Evolutionary conservation across 2,888 invertebrate genomes (phyloP), one percentile per base, ranked within the genome.

Genomic region (Frankliniella intonsa): DNA sequence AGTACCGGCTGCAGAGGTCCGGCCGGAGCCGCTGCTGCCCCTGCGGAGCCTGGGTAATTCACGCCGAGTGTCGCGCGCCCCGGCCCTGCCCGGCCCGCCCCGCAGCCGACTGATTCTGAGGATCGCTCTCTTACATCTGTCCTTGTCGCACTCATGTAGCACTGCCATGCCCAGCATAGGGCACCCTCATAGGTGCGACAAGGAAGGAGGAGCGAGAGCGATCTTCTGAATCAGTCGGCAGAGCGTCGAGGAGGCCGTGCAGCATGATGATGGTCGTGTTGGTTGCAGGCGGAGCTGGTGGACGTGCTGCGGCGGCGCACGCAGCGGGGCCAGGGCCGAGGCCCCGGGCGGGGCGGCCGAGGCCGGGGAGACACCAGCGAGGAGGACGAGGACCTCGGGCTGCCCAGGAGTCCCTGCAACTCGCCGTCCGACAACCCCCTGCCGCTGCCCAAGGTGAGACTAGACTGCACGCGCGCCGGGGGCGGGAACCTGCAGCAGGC

Each of bases 391-490:
- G 94, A 94, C 88, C 90, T 93, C 85, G 94, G 94, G 50, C 89
- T 94, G 84, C 94, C 94, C 12, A 90, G 91, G 84, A 94, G 94
- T 87, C 94, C 94, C 1, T 93, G 94, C 38, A 89, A 90, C 62
- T 89, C 90, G 88, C 89, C 83, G 22, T 69, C 11, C 69, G 25
- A 25, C 22, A 76, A 62, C 62, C 19, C 62, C 62, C 62, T 62
- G 19, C 62, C 25, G 69, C 22, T 12, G 69, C 69, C 38, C 69
- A 76, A 76, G 69, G 69, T 76, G 69, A 22, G 69, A 10, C 12
- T 55, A 51, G n/a, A 22, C 69, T 9, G 69, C n/a, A n/a, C n/a
- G n/a, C n/a, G n/a, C n/a, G n/a, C 51, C 51, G 51, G 12, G 51
- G 51, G 10, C 51, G 51, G 51, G 51, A 12, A 9, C 12, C 55